phyloP scores from a whole-genome alignment of 30 jellyfish, hydroid and myxozoan genomes.

The Cassiopea xamachana region DNA sequence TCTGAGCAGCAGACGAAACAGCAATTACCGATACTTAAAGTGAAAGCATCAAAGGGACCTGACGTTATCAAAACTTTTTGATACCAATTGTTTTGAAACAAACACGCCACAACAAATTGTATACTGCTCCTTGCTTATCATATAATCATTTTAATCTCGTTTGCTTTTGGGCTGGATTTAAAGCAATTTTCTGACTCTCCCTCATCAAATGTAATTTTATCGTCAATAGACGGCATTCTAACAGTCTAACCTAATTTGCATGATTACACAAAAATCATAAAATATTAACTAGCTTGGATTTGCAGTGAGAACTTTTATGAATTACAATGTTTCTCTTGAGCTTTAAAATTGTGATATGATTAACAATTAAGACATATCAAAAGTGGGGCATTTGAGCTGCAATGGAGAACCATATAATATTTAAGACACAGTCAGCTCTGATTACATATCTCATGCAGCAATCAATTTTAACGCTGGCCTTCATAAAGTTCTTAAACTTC shows the following conservation, averaged over 20 bases:
- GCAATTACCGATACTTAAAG: no score
- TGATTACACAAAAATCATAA: conserved; percentile 1
- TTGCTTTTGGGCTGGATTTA: neutral
- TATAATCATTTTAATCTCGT: neutral
- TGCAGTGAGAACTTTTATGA: neutral
- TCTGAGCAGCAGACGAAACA: no score
- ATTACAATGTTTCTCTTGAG: neutral
- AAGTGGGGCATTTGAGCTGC: no score
- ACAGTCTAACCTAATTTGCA: neutral
- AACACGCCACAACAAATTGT: neutral
- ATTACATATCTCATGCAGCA: no score
- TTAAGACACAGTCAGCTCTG: no score
- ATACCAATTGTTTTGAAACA: neutral
- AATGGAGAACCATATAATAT: no score
- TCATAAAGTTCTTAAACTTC: no score
- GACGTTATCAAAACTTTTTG: no score
- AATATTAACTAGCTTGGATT: neutral
- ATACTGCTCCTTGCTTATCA: neutral
- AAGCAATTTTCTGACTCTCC: neutral
- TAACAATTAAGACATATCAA: no score
- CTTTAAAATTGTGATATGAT: no score
- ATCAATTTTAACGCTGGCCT: no score
- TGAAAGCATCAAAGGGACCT: no score
- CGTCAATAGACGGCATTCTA: neutral
- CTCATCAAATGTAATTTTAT: neutral